Evolutionary conservation across 2,888 invertebrate genomes (phyloP).

Genomic region (Galeruca laticollis): DNA sequence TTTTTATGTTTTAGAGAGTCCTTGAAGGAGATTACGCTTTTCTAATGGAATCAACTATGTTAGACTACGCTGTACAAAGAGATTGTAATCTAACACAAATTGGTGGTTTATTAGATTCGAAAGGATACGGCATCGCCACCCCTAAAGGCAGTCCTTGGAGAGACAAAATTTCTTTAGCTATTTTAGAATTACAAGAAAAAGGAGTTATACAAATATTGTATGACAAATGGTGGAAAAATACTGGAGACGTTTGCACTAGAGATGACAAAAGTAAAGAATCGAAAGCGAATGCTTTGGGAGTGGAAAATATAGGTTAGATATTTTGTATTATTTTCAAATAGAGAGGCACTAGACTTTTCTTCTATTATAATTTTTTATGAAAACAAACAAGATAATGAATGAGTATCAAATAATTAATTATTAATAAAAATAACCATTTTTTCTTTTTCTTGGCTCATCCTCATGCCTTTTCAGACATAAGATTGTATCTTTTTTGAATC

Average conservation of each 20-base stretch:
- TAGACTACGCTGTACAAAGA: constrained; percentile 94
- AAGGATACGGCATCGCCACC: constrained; percentile 96
- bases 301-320: constrained; percentile 86
- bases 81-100: constrained; percentile 98
- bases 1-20: constrained; percentile 72
- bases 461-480: too few relatives aligned
- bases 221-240: constrained; percentile 99
- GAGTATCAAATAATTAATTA: not conserved
- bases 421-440: constrained; percentile 16
- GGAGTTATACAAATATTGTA: constrained; percentile 93
- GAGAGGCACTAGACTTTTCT: too few relatives aligned
- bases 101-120: constrained; percentile 84
- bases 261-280: constrained; percentile 91
- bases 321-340: too few relatives aligned
- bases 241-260: constrained; percentile 89
- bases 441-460: too few relatives aligned
- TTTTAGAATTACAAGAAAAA: constrained; percentile 94
- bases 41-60: constrained; percentile 97
- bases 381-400: too few relatives aligned
- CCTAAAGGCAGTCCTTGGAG: constrained; percentile 96
- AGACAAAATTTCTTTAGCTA: constrained; percentile 95
- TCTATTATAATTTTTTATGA: too few relatives aligned
- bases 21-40: constrained; percentile 94
- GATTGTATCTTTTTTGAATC: too few relatives aligned
- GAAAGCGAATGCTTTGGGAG: constrained; percentile 92